Conservation (phyloP, 2,797 vertebrate species). For the Chelmon rostratus region DNA sequence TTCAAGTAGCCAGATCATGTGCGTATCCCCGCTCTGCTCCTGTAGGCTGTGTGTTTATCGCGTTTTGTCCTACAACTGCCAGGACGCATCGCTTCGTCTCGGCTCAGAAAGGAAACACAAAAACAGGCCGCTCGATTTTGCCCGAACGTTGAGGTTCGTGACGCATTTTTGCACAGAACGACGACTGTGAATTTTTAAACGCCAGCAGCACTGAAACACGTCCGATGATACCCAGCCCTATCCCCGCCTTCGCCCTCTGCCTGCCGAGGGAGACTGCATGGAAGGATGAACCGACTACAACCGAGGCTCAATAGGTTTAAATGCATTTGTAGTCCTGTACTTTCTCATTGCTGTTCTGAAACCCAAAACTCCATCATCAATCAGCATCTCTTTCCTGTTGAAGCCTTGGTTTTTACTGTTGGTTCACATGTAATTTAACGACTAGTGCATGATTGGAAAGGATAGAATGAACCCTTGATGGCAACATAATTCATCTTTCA, state of each 20-base stretch:
- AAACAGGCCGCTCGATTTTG: no score
- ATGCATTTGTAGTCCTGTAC: background rate
- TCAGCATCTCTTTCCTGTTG: no score
- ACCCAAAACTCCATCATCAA: background rate
- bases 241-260: conserved; percentile 27
- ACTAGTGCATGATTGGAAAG: background rate
- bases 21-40: no score
- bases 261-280: conserved; percentile 53
- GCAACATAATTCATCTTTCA: background rate
- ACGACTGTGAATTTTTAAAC: no score
- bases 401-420: conserved; percentile 55
- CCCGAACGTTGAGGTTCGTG: no score
- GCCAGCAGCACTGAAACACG: no score
- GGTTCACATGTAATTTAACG: background rate
- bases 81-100: no score
- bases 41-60: no score
- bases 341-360: background rate
- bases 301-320: conserved; percentile 26
- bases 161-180: no score
- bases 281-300: conserved; percentile 53
- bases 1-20: no score
- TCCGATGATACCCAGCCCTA: conserved; percentile 54
- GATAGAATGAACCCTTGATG: background rate
- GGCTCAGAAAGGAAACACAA: no score
- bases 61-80: no score